Evolutionary conservation across 2,888 invertebrate species (phyloP).

Genomic region (Synergus japonicus): DNA sequence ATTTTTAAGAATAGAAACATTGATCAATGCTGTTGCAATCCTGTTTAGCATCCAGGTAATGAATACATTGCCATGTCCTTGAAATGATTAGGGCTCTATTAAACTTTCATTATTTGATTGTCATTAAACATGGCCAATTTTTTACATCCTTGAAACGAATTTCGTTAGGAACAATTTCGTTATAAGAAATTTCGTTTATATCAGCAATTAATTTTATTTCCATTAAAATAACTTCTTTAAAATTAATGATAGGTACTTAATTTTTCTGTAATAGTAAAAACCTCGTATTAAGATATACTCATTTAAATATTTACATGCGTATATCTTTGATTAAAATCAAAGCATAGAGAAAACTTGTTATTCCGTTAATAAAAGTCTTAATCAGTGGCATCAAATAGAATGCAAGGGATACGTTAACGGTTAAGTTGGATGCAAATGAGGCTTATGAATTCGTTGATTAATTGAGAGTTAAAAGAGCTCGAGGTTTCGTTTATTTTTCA

Average conservation of each 20-base stretch:
- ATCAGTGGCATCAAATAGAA: slow-evolving; percentile 8
- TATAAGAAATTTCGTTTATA: no score
- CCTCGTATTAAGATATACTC: no score
- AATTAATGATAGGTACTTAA: no score
- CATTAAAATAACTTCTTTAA: no score
- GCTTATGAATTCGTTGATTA: slow-evolving; percentile 31
- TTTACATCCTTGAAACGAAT: neutral
- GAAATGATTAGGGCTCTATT: slow-evolving; percentile 23
- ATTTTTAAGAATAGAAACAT: neutral
- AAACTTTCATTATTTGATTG: slow-evolving; percentile 10
- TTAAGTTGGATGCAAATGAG: slow-evolving; percentile 34
- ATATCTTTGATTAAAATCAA: no score
- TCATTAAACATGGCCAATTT: neutral
- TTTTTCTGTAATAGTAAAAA: no score
- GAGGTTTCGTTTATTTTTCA: slow-evolving; percentile 34
- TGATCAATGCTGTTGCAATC: neutral
- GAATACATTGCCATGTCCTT: neutral
- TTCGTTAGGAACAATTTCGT: neutral
- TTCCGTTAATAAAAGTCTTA: slow-evolving; percentile 28
- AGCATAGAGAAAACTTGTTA: neutral
- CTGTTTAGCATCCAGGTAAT: neutral
- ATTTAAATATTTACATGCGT: no score
- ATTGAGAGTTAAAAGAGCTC: neutral
- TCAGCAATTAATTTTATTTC: no score
- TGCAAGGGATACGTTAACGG: slow-evolving; percentile 32